Base-by-base conservation (phyloP, 2,888 invertebrate species). In the Galeopsomyia nigrocyanea region DNA sequence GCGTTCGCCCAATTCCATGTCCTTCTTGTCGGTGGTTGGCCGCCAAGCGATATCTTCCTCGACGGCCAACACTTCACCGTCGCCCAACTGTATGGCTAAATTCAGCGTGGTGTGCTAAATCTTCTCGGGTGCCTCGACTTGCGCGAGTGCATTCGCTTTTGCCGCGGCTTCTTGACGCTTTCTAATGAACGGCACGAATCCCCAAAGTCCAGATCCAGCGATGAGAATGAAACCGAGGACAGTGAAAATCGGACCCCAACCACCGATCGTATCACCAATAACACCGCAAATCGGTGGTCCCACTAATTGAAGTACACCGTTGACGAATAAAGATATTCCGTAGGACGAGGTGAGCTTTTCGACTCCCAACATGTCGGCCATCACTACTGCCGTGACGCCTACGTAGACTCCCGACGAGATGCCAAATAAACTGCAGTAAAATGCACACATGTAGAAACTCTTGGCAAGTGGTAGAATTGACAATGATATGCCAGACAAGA, bases 311-410 rank as follows among this genome's bases (percentile, higher is more conserved):
- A 95, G 84, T 62, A 95, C 89, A 1, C 95, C 95, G 79, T 95
- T 95, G 14, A 95, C 91, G 79, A 95, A 95, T 46, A 95, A 87
- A 77, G 95, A 94, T 46, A 95, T 94, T 0, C 95, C 95, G 79
- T 95, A 95, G 0, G 95, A 94, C 0, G 95, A 94, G 81, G 95
- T 94, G 0, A 95, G 85, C n/a, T 94, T 89, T 78, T 95, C 95
- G 0, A 93, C 92, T 0, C 95, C 95, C 7, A 95, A 83, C 92
- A 95, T 92, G 82, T 95, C 95, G 0, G 95, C 94, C 94, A 95
- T 94, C 3, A 95, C 94, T 51, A 95, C 91, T 0, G 95, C 95
- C 0, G 95, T 95, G 16, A 95, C 92, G 3, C 95, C 95, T 0
- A 95, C 94, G 83, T 95, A 95, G 2, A 93, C 90, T 13, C 95